Evolutionary conservation across 2,888 invertebrate species (phyloP).

Genomic region (Scaptomyza flava): DNA sequence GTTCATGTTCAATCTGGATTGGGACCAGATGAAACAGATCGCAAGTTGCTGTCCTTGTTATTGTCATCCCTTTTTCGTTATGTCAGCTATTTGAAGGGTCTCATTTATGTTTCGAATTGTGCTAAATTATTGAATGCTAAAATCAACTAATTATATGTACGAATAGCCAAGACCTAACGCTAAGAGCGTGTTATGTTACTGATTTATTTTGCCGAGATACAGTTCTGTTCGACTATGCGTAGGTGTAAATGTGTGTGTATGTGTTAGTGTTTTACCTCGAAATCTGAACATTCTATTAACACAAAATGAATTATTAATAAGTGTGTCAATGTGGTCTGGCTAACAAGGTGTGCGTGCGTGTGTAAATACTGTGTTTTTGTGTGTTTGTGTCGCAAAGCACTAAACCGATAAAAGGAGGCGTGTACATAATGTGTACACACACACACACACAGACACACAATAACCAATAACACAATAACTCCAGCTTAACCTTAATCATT

Average conservation of each 20-base stretch:
- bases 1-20: slow-evolving; percentile 50
- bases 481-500: no score
- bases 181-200: slow-evolving; percentile 15
- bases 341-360: slow-evolving; percentile 33
- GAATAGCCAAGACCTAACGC: slow-evolving; percentile 48
- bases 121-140: slow-evolving; percentile 72
- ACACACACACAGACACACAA: not conserved
- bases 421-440: slow-evolving; percentile 30
- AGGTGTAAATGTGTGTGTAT: slow-evolving; percentile 19
- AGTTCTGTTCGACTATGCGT: not conserved
- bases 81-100: slow-evolving; percentile 26
- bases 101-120: slow-evolving; percentile 36
- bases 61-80: slow-evolving; percentile 17
- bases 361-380: slow-evolving; percentile 8
- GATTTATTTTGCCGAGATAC: slow-evolving; percentile 13
- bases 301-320: slow-evolving; percentile 76
- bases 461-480: no score
- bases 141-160: slow-evolving; percentile 69
- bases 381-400: slow-evolving; percentile 4
- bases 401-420: slow-evolving; percentile 32
- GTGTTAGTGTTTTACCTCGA: slow-evolving; percentile 41
- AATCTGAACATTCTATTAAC: slow-evolving; percentile 67
- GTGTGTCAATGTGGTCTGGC: slow-evolving; percentile 54
- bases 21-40: slow-evolving; percentile 17
- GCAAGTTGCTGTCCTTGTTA: slow-evolving; percentile 19